Conservation (phyloP, 2,888 invertebrate species). For the Phymatocera aterrima region DNA sequence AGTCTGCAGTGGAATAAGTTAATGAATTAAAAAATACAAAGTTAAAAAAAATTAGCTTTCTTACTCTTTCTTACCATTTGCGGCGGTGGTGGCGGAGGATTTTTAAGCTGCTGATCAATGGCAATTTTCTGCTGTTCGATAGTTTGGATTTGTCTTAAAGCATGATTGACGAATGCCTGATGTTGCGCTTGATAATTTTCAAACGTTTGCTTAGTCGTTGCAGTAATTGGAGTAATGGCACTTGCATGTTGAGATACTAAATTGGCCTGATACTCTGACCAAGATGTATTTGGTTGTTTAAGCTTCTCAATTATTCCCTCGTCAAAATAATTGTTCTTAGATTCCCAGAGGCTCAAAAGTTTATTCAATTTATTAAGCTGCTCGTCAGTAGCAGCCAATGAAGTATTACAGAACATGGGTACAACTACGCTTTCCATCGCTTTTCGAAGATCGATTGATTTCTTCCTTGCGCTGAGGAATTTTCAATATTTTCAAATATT, state of each 20-base stretch:
- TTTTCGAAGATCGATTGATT: slow-evolving; percentile 94
- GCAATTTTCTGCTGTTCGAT: slow-evolving; percentile 87
- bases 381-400: slow-evolving; percentile 88
- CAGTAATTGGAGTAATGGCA: slow-evolving; percentile 86
- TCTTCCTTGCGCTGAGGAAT: slow-evolving; percentile 92
- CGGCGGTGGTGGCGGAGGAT: slow-evolving; percentile 74
- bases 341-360: slow-evolving; percentile 96
- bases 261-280: slow-evolving; percentile 92
- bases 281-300: slow-evolving; percentile 91
- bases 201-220: slow-evolving; percentile 89
- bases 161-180: slow-evolving; percentile 95
- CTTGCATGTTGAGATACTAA: slow-evolving; percentile 88
- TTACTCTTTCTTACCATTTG: slow-evolving; percentile 54
- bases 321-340: slow-evolving; percentile 93
- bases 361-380: slow-evolving; percentile 95
- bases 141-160: slow-evolving; percentile 91
- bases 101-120: slow-evolving; percentile 77
- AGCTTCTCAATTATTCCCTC: slow-evolving; percentile 89
- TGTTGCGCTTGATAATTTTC: slow-evolving; percentile 95
- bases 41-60: not conserved
- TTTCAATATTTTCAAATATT: slow-evolving; percentile 28
- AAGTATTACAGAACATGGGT: slow-evolving; percentile 97
- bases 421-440: slow-evolving; percentile 96
- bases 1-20: slow-evolving; percentile 48
- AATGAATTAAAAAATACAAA: slow-evolving; percentile 51